These are phyloP conservation scores for Varanus salvator DNA, from an alignment of 2,113 vertebrate species.

Conservation along the genomic window DNA sequence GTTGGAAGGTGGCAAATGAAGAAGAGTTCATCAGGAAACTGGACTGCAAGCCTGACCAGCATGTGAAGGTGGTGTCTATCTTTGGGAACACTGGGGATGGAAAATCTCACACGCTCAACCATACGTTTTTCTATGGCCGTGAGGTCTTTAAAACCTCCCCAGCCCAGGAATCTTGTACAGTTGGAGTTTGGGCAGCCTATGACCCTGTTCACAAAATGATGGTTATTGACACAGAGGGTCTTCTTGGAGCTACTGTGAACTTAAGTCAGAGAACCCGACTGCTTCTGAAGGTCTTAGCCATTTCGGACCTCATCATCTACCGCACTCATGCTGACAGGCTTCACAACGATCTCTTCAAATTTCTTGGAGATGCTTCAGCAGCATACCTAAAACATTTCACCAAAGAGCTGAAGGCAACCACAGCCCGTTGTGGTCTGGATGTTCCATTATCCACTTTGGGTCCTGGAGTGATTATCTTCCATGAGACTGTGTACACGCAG, in stretches of 20 bases:
- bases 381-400: constrained; percentile 98
- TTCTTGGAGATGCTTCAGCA: constrained; percentile 96
- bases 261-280: constrained; percentile 95
- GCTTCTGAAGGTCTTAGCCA: constrained; percentile 94
- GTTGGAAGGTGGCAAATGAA: constrained; percentile 88
- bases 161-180: constrained; percentile 96
- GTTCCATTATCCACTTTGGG: constrained; percentile 96
- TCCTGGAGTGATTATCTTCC: constrained; percentile 97
- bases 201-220: constrained; percentile 92
- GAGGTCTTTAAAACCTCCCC: constrained; percentile 98
- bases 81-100: constrained; percentile 99
- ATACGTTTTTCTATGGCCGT: constrained; percentile 96
- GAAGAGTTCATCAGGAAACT: constrained; percentile 92
- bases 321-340: constrained; percentile 96
- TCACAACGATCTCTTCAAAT: constrained; percentile 98
- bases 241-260: constrained; percentile 93
- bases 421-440: constrained; percentile 94
- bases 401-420: constrained; percentile 95
- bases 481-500: constrained; percentile 98
- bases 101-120: constrained; percentile 98
- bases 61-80: constrained; percentile 97
- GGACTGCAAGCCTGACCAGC: constrained; percentile 90
- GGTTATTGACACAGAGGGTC: constrained; percentile 95
- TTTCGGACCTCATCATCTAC: constrained; percentile 97
- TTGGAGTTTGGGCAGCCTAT: constrained; percentile 97